Base-by-base conservation (phyloP, 2,113 vertebrate genomes). In the Petroica traversi region DNA sequence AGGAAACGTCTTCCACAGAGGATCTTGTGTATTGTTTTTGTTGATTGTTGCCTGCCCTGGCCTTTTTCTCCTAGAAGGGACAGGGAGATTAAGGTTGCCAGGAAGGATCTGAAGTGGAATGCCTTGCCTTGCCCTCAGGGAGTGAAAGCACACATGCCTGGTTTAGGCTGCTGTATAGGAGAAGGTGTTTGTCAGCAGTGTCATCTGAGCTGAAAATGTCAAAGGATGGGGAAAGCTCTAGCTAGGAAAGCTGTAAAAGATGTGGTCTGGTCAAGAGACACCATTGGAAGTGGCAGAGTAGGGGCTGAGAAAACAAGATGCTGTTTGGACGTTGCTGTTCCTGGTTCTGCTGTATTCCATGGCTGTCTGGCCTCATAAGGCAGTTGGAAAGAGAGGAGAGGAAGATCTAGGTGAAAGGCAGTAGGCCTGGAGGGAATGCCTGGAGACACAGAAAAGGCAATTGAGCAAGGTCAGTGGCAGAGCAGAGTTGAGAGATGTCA, bases 1-100 rank as follows among this genome's bases (percentile, higher is more conserved):
- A 78, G 6, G 31, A 36, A 34, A 5, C 4, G 2, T 28, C 12
- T 40, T 18, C 13, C 15, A 3, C 2, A 0, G 11, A 1, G 79
- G 18, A 18, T 1, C 1, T 12, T 18, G 3, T 33, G 17, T 3
- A 0, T 33, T 43, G 2, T 14, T 55, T 33, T 15, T n/a, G 31
- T 22, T 73, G n/a, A 4, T 16, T 22, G 19, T 29, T 73, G 40
- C 38, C 33, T 55, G 31, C 15, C 66, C 16, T 62, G 13, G 6
- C 25, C 7, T 20, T 87, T n/a, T 40, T 64, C 8, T 52, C 8
- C 23, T 26, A 24, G 54, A 41, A 26, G 25, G 25, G 52, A 25
- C 38, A 85, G 18, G 19, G 25, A 1, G 5, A 9, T 29, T 20
- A 17, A 40, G 33, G 31, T 29, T 64, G 49, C 14, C 12, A 48